Evolutionary conservation across 2,797 vertebrate genomes (phyloP).

Genomic region (Semaprochilodus insignis): DNA sequence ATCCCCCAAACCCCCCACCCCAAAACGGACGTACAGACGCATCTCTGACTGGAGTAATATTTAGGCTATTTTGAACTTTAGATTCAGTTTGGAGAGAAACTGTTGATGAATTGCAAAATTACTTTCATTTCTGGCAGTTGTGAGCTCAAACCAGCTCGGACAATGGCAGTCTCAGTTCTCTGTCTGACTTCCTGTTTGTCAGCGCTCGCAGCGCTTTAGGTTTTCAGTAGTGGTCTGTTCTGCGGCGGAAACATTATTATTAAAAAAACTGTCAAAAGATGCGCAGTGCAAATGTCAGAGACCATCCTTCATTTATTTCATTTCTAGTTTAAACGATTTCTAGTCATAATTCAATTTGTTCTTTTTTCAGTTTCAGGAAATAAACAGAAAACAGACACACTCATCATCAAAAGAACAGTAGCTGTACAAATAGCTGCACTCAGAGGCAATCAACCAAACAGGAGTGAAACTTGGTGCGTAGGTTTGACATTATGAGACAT

Average conservation of each 20-base stretch:
- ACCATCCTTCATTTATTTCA: too few relatives aligned
- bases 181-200: slow-evolving; percentile 2
- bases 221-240: background rate
- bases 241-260: background rate
- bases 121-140: slow-evolving; percentile 15
- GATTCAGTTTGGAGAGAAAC: background rate
- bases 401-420: too few relatives aligned
- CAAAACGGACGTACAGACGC: background rate
- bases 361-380: too few relatives aligned
- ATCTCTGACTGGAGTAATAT: background rate
- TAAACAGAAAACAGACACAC: too few relatives aligned
- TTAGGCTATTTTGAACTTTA: background rate
- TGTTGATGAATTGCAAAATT: background rate
- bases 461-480: too few relatives aligned
- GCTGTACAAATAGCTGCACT: too few relatives aligned
- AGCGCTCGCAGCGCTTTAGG: background rate
- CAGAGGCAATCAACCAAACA: too few relatives aligned
- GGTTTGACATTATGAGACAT: too few relatives aligned
- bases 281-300: too few relatives aligned
- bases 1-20: too few relatives aligned
- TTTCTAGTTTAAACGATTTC: too few relatives aligned
- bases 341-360: too few relatives aligned
- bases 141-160: background rate
- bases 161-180: background rate
- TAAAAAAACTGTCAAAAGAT: background rate